Base-by-base conservation (phyloP, 2,888 invertebrate species). In the Maniola hyperantus region DNA sequence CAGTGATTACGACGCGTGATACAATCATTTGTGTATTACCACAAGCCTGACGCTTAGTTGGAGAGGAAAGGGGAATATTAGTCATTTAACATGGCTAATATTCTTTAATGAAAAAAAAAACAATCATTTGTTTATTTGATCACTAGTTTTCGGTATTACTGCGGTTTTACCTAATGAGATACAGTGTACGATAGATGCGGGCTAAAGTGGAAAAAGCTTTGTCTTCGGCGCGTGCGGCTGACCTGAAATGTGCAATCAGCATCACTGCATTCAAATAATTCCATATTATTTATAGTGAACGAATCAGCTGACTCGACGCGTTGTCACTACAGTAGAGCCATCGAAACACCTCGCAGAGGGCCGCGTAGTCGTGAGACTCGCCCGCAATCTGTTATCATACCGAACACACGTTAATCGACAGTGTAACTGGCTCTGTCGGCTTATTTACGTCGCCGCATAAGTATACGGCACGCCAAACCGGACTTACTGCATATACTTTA, bases 261-360 rank as follows among this genome's bases (percentile, higher is more conserved):
- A 18, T 72, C 72, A 71, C 72, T 77, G 76, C 72, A 73, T 78
- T 76, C 81, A 79, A 82, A 83, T 84, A 81, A 85, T 88, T 86
- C 83, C 79, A 80, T 84, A 91, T 89, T 91, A 91, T 92, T 90
- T 89, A 90, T 91, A 91, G 91, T 87, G 81, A 80, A 72, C 81
- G 79, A 81, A 89, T 89, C 92, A 89, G 91, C 92, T 91, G 89
- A 82, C 79, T 73, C 73, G 50, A 26, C 26, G 50, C 11, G 50
- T 51, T 26, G 50, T 26, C 20, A 51, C 20, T 11, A 26, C 50
- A 65, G 75, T 73, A 70, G 73, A 71, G 66, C 66, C 71, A 72
- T 69, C 72, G 67, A 70, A 72, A 73, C 76, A 73, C 71, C 72
- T 71, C 71, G 75, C 77, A 76, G 55, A 65, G 26, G 71, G 71